Conservation (phyloP, 2,113 vertebrate genomes). For the Trematomus loennbergii region DNA sequence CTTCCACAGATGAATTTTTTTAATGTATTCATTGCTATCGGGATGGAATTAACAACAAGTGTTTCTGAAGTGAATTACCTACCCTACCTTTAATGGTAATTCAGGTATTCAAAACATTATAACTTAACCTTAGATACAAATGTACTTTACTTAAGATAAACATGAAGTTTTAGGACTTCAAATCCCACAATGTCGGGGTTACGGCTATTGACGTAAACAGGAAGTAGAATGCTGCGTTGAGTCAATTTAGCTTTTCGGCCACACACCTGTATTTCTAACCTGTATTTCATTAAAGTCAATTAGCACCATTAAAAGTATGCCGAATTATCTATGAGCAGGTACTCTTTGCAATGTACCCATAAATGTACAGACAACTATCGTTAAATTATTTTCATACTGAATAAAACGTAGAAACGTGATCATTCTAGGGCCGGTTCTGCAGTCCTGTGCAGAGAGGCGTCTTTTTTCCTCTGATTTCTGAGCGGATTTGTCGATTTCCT, state of each 20-base stretch:
- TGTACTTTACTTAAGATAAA: background rate
- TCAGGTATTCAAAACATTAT: too few relatives aligned
- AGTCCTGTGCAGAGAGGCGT: background rate
- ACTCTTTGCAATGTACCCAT: background rate
- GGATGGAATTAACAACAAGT: too few relatives aligned
- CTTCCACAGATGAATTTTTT: too few relatives aligned
- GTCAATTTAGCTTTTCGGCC: background rate
- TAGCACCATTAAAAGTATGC: background rate
- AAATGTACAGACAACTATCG: background rate
- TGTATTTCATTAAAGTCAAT: background rate
- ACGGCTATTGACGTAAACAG: background rate
- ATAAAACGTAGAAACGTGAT: background rate
- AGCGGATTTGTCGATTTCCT: background rate
- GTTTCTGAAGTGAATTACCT: too few relatives aligned
- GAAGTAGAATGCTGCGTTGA: background rate
- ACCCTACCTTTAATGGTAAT: too few relatives aligned
- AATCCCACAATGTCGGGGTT: background rate
- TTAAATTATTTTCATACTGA: background rate
- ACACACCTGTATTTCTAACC: background rate
- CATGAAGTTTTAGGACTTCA: background rate
- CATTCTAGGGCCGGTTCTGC: too few relatives aligned
- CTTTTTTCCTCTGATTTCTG: background rate
- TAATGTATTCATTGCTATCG: too few relatives aligned
- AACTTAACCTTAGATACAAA: too few relatives aligned
- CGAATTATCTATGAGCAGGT: background rate